Conservation (phyloP, 2,797 vertebrate genomes). For the Kryptolebias ocellatus region DNA sequence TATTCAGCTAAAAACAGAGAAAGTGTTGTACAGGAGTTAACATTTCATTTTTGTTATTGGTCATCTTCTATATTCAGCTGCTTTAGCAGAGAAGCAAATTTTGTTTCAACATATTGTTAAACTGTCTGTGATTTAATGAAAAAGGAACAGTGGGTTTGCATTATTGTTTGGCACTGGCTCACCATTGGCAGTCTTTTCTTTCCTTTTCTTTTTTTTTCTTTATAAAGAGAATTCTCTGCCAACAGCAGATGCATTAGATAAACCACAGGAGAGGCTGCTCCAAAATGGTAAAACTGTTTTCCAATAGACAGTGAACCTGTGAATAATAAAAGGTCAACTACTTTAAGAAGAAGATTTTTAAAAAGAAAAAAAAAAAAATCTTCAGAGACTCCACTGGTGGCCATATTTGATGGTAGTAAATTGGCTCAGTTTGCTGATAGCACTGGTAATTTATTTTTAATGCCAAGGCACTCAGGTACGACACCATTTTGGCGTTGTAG, state of each 20-base stretch:
- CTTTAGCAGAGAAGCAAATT: constrained; percentile 20
- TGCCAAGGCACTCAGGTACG: constrained; percentile 8
- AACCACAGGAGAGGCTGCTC: constrained; percentile 12
- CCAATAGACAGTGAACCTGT: constrained; percentile 5
- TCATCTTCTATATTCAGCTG: neutral
- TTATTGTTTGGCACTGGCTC: constrained; percentile 12
- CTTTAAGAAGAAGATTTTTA: constrained; percentile 4
- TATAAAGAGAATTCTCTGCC: constrained; percentile 6
- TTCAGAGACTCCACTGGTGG: constrained; percentile 16
- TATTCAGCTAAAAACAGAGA: constrained; percentile 8
- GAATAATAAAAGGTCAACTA: constrained; percentile 29
- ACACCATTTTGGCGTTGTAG: neutral
- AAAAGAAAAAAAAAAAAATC: constrained; percentile 5
- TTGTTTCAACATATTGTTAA: neutral
- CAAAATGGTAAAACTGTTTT: constrained; percentile 38
- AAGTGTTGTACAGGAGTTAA: neutral
- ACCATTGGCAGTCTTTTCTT: neutral
- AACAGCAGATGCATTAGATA: constrained; percentile 23
- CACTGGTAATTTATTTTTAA: constrained; percentile 24
- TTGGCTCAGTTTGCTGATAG: constrained; percentile 21
- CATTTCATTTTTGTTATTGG: too few species aligned
- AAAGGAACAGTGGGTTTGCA: constrained; percentile 17
- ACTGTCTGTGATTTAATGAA: neutral
- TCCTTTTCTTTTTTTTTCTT: too few species aligned
- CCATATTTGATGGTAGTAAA: constrained; percentile 20